Base-by-base conservation (phyloP, 2,797 vertebrate species). In the Hydrolagus colliei region DNA sequence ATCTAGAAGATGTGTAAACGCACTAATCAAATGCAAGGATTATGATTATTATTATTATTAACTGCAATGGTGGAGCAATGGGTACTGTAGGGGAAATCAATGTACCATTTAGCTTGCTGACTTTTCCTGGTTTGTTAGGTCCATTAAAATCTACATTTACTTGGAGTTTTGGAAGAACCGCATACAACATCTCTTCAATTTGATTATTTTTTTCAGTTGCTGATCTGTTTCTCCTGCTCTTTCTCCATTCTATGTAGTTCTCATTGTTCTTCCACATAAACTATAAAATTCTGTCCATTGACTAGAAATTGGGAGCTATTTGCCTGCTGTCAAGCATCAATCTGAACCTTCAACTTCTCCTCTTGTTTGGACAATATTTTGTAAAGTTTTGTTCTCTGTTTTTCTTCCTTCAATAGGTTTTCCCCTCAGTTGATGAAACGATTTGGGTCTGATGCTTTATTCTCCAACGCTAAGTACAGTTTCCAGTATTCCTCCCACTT, bases 361-460 rank as follows among this genome's bases (percentile, higher is more conserved):
- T 99, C 96, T 87, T 98, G 90, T 95, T 95, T 98, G 0, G 96
- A 94, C 11, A 99, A 95, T 0, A 88, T 93, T 91, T 97, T 98
- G 75, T 94, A 94, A n/a, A 99, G 92, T 82, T 97, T 97, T 0
- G 94, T 91, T n/a, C 96, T 92, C 88, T 97, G 96, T 79, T 98
- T 98, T 92, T 98, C 97, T 87, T 99, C 97, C 87, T 96, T 97
- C n/a, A 99, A 92, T 18, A 99, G 96, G 87, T 96, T 97, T n/a
- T 98, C 98, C 73, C 98, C 97, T 3, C 97, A 91, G 88, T 99
- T 99, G 18, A 93, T 92, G 73, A 98, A 98, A 84, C 97, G 94
- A 0, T 94, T 90, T 0, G 97, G 97, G 91, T 99, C 98, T 1
- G 90, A 94, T 61, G 96, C 95, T 91, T 97, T 98, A 91, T 94